Conservation (phyloP, 23 tunicate species). For the Trididemnum clinides region DNA sequence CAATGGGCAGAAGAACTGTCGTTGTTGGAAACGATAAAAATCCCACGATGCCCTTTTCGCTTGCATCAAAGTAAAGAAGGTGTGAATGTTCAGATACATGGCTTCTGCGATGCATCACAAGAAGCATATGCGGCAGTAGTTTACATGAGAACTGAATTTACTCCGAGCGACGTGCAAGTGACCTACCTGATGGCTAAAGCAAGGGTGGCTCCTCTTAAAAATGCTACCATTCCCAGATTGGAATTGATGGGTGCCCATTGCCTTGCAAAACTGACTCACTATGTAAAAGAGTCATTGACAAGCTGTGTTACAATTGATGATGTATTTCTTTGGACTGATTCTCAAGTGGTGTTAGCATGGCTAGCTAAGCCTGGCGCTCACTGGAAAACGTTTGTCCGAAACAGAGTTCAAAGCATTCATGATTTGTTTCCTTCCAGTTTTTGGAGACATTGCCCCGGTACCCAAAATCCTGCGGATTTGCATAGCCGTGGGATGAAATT, state of each 20-base stretch:
- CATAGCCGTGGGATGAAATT: not conserved
- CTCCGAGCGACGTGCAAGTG: not conserved
- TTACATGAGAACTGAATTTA: not conserved
- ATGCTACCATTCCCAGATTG: not conserved
- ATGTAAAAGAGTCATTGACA: too few relatives aligned
- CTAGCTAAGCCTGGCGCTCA: not conserved
- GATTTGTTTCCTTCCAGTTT: not conserved
- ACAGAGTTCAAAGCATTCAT: not conserved
- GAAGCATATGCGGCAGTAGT: not conserved
- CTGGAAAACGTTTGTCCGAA: not conserved
- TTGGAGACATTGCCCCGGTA: slow-evolving; percentile 6
- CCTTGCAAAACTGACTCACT: too few relatives aligned
- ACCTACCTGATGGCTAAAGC: not conserved
- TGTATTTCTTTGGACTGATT: not conserved
- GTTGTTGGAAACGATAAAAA: not conserved
- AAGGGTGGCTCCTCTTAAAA: not conserved
- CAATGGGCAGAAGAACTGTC: not conserved
- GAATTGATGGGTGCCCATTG: not conserved
- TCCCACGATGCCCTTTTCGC: not conserved
- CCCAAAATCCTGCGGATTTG: not conserved
- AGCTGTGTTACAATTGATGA: not conserved
- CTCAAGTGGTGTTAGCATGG: not conserved
- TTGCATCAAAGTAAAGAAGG: not conserved
- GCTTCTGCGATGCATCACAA: not conserved
- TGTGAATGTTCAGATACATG: not conserved